Percentiles rank a stretch among this genome's conserved stretches.
These are phyloP conservation scores for Eulemur macaco DNA, from an alignment of 2,113 vertebrate genomes.

Conservation along the genomic window DNA sequence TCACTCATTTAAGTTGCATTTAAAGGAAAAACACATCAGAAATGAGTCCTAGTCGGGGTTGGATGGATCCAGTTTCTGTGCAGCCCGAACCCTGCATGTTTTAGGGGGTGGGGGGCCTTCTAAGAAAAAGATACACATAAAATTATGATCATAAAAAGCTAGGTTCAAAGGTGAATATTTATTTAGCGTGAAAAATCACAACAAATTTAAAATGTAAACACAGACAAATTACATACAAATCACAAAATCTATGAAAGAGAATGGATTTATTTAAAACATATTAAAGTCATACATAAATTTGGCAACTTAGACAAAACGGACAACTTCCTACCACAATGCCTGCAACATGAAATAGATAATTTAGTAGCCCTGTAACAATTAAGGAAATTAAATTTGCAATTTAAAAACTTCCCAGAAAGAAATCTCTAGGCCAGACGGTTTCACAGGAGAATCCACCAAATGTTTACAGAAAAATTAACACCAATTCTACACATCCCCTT, in stretches of 20 bases:
- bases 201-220: neutral
- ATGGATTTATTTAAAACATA: neutral
- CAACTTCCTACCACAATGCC: neutral
- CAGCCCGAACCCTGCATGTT: neutral
- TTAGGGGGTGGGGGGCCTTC: accelerated
- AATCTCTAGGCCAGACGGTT: neutral
- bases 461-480: neutral
- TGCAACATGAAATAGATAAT: neutral
- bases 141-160: neutral
- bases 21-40: neutral
- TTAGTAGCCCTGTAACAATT: neutral
- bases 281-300: neutral
- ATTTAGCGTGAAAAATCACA: neutral
- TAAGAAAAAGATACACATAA: neutral
- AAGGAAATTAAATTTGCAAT: neutral
- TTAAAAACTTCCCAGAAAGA: neutral
- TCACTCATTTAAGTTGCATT: accelerated
- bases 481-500: neutral
- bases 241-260: neutral
- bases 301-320: neutral
- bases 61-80: accelerated
- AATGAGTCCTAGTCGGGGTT: neutral
- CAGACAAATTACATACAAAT: neutral
- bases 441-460: neutral
- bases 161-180: neutral